Base-by-base conservation (phyloP, 2,113 vertebrate species). In the Forbesichthys papilliferus region DNA sequence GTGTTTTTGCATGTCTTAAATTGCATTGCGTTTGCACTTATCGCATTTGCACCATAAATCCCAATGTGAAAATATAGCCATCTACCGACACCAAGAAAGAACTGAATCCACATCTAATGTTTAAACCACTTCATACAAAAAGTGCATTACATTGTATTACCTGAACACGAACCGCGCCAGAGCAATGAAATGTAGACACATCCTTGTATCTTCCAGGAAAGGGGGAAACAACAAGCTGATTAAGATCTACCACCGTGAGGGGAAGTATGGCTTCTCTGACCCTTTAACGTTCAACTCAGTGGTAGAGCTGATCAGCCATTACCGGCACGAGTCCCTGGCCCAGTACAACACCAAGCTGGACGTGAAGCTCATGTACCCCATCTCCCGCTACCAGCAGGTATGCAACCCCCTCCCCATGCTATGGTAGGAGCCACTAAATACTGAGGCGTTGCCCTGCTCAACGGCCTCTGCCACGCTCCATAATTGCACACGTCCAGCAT, bases 291-390 rank as follows among this genome's bases (percentile, higher is more conserved):
- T 99, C 87, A 79, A 86, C 84, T 99, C 97, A 0, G 97, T 98
- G 52, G 95, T 96, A 92, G 97, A 98, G 62, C 95, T 99, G 84
- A 96, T 99, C 90, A 94, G 92, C 87, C 97, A 98, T 88, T 97
- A 99, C 88, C 91, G 95, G 62, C 96, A 98, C 20, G 95, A 98
- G 86, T 97, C 96, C 64, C 94, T 99, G 66, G 96, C 96, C 73
- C 95, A 98, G 88, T 98, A 99, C 90, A 99, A 99, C 91, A 94
- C 96, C 1, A 98, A 97, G 79, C 95, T 99, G 68, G 96, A 99
- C 49, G 96, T 99, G 70, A 96, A 95, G 75, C 89, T 99, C 86
- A 93, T 95, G 93, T 98, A 95, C 73, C 97, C 97, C 34, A 92
- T 98, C 68, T 99, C 97, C 57, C 93, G 94, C 66, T 95, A 94